Percentiles rank a stretch among this genome's conserved stretches.
phyloP scores from a whole-genome alignment of 2,888 invertebrate species.

The Taphrorychus bicolor region DNA sequence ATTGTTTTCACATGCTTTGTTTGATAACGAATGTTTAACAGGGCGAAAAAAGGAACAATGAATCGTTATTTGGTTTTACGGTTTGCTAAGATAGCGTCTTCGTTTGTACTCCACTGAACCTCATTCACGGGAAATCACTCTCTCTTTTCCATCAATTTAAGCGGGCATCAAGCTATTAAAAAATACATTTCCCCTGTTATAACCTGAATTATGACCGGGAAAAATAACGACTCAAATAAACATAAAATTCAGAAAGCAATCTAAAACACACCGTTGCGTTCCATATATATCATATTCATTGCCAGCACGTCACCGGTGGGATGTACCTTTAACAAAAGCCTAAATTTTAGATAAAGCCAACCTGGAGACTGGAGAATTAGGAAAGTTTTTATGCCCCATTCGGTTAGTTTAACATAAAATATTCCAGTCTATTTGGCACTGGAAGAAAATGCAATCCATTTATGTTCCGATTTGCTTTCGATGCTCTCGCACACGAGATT shows the following conservation, averaged over 20 bases:
- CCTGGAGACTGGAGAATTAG: background rate
- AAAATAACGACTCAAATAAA: constrained; percentile 16
- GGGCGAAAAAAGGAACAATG: background rate
- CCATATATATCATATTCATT: constrained; percentile 6
- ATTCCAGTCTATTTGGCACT: background rate
- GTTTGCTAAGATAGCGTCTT: background rate
- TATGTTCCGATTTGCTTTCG: background rate
- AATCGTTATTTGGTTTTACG: background rate
- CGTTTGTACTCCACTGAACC: no score
- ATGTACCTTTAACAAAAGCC: background rate
- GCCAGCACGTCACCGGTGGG: background rate
- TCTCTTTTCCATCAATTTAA: no score
- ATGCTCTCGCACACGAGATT: constrained; percentile 2
- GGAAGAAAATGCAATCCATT: constrained; percentile 7
- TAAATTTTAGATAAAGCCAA: background rate
- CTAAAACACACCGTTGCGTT: constrained; percentile 2
- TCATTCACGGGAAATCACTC: no score
- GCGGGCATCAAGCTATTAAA: constrained; percentile 17
- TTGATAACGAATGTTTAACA: background rate
- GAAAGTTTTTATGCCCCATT: background rate
- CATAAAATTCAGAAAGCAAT: constrained; percentile 24
- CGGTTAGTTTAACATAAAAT: background rate
- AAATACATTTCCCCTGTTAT: constrained; percentile 14
- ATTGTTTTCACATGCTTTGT: background rate
- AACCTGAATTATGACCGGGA: constrained; percentile 1